Evolutionary conservation across 2,113 vertebrate genomes (phyloP), one percentile per base, ranked within the genome.

Genomic region (Cyprinodon brontotheroides): DNA sequence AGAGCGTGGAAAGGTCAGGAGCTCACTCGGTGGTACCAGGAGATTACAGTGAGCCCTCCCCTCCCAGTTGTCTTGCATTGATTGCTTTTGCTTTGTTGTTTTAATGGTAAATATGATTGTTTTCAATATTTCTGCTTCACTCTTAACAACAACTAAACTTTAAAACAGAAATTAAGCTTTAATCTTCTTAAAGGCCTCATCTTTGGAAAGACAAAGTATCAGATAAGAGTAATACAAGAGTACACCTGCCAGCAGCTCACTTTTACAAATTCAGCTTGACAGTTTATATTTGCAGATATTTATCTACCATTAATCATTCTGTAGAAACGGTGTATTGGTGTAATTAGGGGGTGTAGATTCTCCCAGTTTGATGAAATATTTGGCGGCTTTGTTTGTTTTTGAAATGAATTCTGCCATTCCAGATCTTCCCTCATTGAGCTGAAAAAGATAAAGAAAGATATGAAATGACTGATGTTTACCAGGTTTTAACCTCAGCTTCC

Each of bases 401-500:
- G 45, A 67, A 69, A 66, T 69, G 47, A 73, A 36, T 41, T 86
- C 78, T 77, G 57, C 48, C 47, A 71, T 39, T 79, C 29, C 65
- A 29, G 70, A 47, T 20, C 48, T 41, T 7, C 70, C 68, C 10
- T 0, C 71, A 65, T 17, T 1, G 70, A 77, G 75, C 80, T 71
- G 70, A 68, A 75, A 29, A 79, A 86, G 78, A 74, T 67, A 38
- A 78, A 72, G 60, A 81, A 69, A 83, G 72, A 70, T 41, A 77
- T 71, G 79, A 84, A 85, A 86, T 90, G 81, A 89, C 74, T 71
- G 65, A 86, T 89, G 86, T 91, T 89, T 89, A 84, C 83, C 64
- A 76, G 78, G 82, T 84, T 71, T 70, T 79, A 73, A 79, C 82
- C 76, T 68, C 66, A 37, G 77, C 84, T 66, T 84, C 80, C 74